Evolutionary conservation across 2,797 vertebrate genomes (phyloP).

Genomic region (Lemur catta): DNA sequence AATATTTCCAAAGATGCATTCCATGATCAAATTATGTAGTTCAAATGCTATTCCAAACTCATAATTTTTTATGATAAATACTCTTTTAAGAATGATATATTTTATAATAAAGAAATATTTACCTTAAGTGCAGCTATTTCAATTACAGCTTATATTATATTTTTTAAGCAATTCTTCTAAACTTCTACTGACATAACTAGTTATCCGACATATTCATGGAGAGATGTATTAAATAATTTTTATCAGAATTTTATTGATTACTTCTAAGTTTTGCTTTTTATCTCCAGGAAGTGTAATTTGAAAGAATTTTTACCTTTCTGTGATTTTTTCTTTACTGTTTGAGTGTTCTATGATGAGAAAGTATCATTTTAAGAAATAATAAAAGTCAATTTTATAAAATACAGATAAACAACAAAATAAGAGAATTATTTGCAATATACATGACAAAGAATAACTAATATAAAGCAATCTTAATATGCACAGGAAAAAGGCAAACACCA

Average conservation of each 20-base stretch:
- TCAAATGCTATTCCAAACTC: slow-evolving; percentile 12
- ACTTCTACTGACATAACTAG: not conserved
- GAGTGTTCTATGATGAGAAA: slow-evolving; percentile 5
- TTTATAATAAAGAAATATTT: not conserved
- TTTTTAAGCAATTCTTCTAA: slow-evolving; percentile 28
- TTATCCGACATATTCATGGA: not conserved
- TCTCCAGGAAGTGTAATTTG: not conserved
- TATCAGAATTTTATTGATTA: not conserved
- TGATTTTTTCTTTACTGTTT: slow-evolving; percentile 19
- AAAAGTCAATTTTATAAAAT: slow-evolving; percentile 39
- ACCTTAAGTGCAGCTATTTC: not conserved
- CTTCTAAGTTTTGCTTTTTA: not conserved
- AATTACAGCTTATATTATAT: not conserved
- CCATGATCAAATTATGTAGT: not conserved
- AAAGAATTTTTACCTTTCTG: not conserved
- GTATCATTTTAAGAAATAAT: slow-evolving; percentile 12
- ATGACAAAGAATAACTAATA: not conserved
- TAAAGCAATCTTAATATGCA: not conserved
- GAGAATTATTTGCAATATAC: not conserved
- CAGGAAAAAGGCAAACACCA: slow-evolving; percentile 11
- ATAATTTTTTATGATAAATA: slow-evolving; percentile 14
- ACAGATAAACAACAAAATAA: not conserved
- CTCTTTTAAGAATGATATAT: not conserved
- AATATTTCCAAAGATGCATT: not conserved
- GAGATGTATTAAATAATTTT: not conserved